Base-by-base conservation (phyloP, 64 coral and sea anemone species). In the Montipora foliosa region DNA sequence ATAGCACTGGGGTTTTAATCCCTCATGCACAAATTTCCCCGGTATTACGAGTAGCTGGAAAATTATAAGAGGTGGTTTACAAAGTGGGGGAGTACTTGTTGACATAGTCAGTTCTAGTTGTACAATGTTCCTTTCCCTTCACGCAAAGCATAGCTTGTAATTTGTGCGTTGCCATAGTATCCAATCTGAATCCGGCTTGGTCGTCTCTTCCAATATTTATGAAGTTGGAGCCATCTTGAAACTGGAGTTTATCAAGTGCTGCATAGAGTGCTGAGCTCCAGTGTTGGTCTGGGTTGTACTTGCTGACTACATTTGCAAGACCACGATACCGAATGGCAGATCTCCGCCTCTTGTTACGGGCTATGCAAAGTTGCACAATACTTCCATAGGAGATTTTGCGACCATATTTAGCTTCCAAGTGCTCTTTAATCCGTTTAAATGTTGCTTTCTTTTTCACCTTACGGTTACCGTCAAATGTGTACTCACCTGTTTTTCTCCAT, bases 101-200 rank as follows among this genome's bases (percentile, higher is more conserved):
- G 6, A 91, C 81, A 19, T 79, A 90, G 48, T 95, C 93, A 47
- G 83, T 77, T 47, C 60, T 75, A 15, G 87, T 94, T 52, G 86
- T 94, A 5, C 76, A 70, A 3, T 50, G 87, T 8, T n/a, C 67
- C 5, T 93, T 15, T 1, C 6, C 82, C 51, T 71, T 66, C 13
- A 94, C 15, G 47, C 67, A 94, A 21, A 90, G 50, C 53, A 71
- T 90, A 8, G 67, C 69, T 77, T 94, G 79, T 22, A 49, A 55
- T 6, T 83, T 94, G 48, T 95, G 87, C 4, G 93, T 90, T 13
- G 87, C 19, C 16, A 90, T 6, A 0, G 93, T 84, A 57, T 94
- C 87, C 2, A 95, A 19, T 8, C 94, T 44, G 69, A 95, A 96
- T 14, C 95, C 90, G 49, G 95, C 90, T 47, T 96, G 86, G 57